Base-by-base conservation (phyloP, 2,888 invertebrate genomes). In the Alloscopus bannaensis region DNA sequence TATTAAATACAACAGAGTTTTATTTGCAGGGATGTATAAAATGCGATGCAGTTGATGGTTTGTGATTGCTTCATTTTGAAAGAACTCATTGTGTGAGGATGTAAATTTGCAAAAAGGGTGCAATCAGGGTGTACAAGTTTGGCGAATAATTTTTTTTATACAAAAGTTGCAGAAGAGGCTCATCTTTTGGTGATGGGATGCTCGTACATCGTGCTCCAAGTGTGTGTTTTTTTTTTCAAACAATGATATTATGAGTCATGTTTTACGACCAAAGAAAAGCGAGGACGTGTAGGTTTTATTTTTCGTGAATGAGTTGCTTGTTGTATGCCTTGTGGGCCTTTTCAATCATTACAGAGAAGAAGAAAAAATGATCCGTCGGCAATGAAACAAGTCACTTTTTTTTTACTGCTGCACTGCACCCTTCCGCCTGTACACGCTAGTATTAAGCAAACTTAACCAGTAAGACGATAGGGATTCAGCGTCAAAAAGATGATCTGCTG, bases 401-500 rank as follows among this genome's bases (percentile, higher is more conserved):
- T 65, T 64, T 73, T 31, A n/a, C 40, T 57, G 40, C 50, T 31
- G 31, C 42, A 50, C 59, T 60, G 60, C 50, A n/a, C n/a, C n/a
- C n/a, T n/a, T n/a, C n/a, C n/a, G n/a, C n/a, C n/a, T n/a, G n/a
- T n/a, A n/a, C n/a, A n/a, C n/a, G n/a, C n/a, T n/a, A n/a, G n/a
- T n/a, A n/a, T n/a, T n/a, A n/a, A n/a, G n/a, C n/a, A n/a, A n/a
- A n/a, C n/a, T n/a, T n/a, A n/a, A n/a, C n/a, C n/a, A n/a, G n/a
- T n/a, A n/a, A n/a, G n/a, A n/a, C n/a, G n/a, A n/a, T n/a, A n/a
- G n/a, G n/a, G n/a, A n/a, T n/a, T n/a, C n/a, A n/a, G 62, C 69
- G 76, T 76, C 76, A 69, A 60, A 68, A 42, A 29, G 62, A 50
- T 76, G 69, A 42, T 55, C n/a, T n/a, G 31, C 16, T 57, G 16